Evolutionary conservation across 1,140 invertebrate genomes (phyloP), one percentile per base, ranked within the genome.

Genomic region (Cydia amplana): DNA sequence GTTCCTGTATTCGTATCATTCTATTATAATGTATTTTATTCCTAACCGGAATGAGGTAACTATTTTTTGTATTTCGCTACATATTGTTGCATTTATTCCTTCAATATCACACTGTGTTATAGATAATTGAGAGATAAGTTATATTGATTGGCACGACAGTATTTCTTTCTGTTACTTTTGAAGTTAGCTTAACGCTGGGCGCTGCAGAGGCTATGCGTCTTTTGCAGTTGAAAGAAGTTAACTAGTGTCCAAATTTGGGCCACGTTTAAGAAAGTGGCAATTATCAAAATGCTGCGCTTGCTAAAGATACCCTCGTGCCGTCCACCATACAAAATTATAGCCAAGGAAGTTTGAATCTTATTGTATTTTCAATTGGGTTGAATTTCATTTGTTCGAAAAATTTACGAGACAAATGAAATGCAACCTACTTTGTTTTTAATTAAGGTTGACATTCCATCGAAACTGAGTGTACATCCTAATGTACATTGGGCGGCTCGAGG

Each of bases 91-190:
- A 65, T 81, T 79, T 80, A 83, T 81, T 83, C 76, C 64, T 72
- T 83, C 46, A 77, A 79, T 86, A 87, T 86, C 86, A 87, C 86
- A 87, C 83, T 55, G 84, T 63, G 82, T 85, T 85, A 78, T 81
- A 81, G 80, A 73, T 73, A 65, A 78, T 78, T 64, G 20, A 63
- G 60, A 72, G 55, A 23, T 60, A 23, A 10, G 1, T 60, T 5
- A 60, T 60, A 60, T 23, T 60, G 2, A 60, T n/a, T 55, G 51
- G 7, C 18, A 60, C 55, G 23, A 60, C 55, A 60, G 55, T 60
- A 60, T 60, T 20, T 55, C 0, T 16, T 49, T 51, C 49, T 51
- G 49, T 1, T n/a, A 51, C 16, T n/a, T 46, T 16, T 51, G 16
- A 51, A n/a, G 5, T 49, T 16, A n/a, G 49, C 16, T 51, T 0